Conservation (phyloP, 2,797 vertebrate species). For the Dendrocincla tyrannina region DNA sequence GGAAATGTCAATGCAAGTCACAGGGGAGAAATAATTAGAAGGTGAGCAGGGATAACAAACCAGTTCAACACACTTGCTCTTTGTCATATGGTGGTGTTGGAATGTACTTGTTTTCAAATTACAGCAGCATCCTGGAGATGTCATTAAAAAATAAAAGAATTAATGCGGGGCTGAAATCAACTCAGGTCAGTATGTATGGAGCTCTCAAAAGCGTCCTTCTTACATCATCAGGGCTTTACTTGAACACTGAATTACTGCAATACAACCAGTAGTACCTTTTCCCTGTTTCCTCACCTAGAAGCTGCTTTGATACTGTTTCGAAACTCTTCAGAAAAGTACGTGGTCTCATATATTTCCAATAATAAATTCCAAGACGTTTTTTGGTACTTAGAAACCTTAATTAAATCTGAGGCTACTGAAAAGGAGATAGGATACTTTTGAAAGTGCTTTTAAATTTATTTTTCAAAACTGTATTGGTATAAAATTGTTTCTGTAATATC, state of each 20-base stretch:
- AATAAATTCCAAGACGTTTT: accelerated
- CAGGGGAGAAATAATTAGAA: not conserved
- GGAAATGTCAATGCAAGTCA: not conserved
- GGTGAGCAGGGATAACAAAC: not conserved
- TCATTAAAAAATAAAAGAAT: not conserved
- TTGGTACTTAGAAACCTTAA: not conserved
- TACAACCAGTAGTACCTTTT: not conserved
- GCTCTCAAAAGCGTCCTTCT: not conserved
- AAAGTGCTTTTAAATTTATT: not conserved
- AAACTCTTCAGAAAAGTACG: not conserved
- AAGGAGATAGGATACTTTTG: not conserved
- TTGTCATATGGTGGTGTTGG: not conserved
- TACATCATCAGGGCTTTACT: not conserved
- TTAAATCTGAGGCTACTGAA: not conserved
- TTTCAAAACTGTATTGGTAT: not conserved
- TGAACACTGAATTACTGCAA: not conserved
- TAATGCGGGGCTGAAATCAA: not conserved
- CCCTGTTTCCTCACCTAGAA: not conserved
- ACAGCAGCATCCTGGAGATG: not conserved
- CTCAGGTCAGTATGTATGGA: not conserved
- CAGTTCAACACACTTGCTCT: not conserved
- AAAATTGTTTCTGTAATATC: not conserved
- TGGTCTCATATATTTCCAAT: not conserved
- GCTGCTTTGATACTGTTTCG: not conserved
- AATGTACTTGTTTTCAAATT: not conserved